Evolutionary conservation across 2,797 vertebrate genomes (phyloP).

Genomic region (Aeoliscus strigatus): DNA sequence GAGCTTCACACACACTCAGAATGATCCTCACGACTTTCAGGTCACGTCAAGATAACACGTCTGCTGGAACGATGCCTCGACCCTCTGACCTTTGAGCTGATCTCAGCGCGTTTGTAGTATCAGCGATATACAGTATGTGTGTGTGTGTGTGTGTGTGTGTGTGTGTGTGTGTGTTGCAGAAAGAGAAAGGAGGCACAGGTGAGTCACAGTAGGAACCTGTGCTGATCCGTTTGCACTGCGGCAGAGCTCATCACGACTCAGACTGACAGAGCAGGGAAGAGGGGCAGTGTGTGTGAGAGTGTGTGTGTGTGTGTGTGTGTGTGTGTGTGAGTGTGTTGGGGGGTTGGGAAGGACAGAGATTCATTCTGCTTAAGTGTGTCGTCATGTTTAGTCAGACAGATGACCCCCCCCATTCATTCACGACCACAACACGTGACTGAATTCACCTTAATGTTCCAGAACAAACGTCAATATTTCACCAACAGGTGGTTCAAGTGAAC

Average conservation of each 20-base stretch:
- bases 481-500: no score
- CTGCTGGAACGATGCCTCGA: not conserved
- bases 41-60: not conserved
- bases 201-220: conserved; percentile 66
- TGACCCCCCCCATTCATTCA: no score
- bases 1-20: no score
- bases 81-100: conserved; percentile 6
- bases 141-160: not conserved
- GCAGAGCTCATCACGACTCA: conserved; percentile 69
- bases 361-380: no score
- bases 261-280: conserved; percentile 1
- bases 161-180: conserved; percentile 1
- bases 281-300: not conserved
- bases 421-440: no score
- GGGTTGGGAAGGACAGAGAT: no score
- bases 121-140: not conserved
- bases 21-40: no score
- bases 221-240: conserved; percentile 75
- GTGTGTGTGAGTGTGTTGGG: no score
- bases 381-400: no score
- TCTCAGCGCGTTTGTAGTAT: not conserved
- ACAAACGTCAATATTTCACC: no score
- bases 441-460: no score
- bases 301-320: no score
- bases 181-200: conserved; percentile 61